Base-by-base conservation (phyloP, 1,140 invertebrate genomes). In the Odontomachus brunneus region DNA sequence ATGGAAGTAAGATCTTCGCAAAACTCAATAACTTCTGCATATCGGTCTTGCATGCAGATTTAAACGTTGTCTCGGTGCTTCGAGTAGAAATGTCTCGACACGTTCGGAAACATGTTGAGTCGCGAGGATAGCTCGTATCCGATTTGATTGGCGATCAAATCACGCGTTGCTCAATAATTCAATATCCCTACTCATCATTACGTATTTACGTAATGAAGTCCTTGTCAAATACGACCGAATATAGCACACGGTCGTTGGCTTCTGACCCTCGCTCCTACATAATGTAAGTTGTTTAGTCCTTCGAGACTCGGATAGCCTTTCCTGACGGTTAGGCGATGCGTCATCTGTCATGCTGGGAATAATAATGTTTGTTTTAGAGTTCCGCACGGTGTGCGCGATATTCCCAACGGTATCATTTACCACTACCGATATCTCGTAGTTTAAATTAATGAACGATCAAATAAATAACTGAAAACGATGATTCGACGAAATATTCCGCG, bases 211-310 rank as follows among this genome's bases (percentile, higher is more conserved):
- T n/a, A 24, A 84, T 2, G 15, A 44, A 29, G 29, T 44, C 33
- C 60, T 84, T 57, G 51, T 19, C 26, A 75, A 82, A 82, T 81
- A 4, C 19, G 48, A 26, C 11, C 4, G 53, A 83, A 85, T 85
- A 66, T 85, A 49, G 66, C 51, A 85, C 86, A 82, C 71, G 85
- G 83, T 88, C 72, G 65, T 82, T 87, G 84, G 51, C 84, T 76
- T 38, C 53, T 73, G 65, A 74, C 60, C 72, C 29, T 85, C 66
- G 65, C 0, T 57, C 83, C 62, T 62, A 55, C 24, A 38, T 49
- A 44, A 44, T 19, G 7, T 73, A 87, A 86, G 55, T 55, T 63
- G 22, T 11, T 67, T 59, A 81, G 29, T 85, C 55, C 44, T 59
- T 75, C 62, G 67, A 74, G 59, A 53, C 17, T 57, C 51, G 55